Evolutionary conservation across 2,113 vertebrate genomes (phyloP).

Genomic region (Callionymus lyra): DNA sequence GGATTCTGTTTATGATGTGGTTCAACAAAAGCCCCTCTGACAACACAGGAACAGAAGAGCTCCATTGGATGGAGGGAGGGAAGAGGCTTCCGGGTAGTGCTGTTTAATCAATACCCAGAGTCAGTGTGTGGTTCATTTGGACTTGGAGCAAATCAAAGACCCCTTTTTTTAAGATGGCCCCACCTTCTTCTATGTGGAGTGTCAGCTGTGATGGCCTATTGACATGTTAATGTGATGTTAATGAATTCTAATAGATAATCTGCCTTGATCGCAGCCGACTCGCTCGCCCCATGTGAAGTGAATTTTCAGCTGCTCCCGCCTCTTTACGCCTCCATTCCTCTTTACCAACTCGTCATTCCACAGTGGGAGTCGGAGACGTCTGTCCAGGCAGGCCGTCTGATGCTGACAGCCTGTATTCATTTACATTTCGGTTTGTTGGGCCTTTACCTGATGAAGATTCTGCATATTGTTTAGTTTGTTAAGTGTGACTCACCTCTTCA

Average conservation of each 20-base stretch:
- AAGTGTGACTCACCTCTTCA: constrained; percentile 24
- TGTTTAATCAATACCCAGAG: too few relatives aligned
- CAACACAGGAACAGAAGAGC: too few relatives aligned
- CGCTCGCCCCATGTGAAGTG: constrained; percentile 26
- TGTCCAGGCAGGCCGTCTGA: background rate
- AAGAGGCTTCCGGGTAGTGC: too few relatives aligned
- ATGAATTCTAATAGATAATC: constrained; percentile 63
- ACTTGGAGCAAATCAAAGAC: constrained; percentile 1
- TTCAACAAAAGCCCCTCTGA: too few relatives aligned
- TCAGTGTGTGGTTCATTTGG: background rate
- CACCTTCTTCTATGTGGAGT: constrained; percentile 22
- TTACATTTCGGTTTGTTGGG: constrained; percentile 15
- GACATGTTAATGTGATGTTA: constrained; percentile 63
- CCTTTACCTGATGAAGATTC: background rate
- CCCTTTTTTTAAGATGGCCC: constrained; percentile 4
- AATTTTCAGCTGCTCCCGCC: constrained; percentile 29
- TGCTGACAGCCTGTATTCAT: constrained; percentile 21
- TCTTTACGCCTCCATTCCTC: constrained; percentile 36
- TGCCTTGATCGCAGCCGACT: constrained; percentile 38
- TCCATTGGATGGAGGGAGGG: too few relatives aligned
- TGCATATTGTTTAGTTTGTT: constrained; percentile 26
- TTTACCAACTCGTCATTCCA: constrained; percentile 3
- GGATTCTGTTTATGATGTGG: too few relatives aligned
- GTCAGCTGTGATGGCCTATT: constrained; percentile 60
- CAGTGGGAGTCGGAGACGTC: constrained; percentile 4